Evolutionary conservation across 1,140 invertebrate genomes (phyloP).

Genomic region (Zaprionus ghesquierei): DNA sequence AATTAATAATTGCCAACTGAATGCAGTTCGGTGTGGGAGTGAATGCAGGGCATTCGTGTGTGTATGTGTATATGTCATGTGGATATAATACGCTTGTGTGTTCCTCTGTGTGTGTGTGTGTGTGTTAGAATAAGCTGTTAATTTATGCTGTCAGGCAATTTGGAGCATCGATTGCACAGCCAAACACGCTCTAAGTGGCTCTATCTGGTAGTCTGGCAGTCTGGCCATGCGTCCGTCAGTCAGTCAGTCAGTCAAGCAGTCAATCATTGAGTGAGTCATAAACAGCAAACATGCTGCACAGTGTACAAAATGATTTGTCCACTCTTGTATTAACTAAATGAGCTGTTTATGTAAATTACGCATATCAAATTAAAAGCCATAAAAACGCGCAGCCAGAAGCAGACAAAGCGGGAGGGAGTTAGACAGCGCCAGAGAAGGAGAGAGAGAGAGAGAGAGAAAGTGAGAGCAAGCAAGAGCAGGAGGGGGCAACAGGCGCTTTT

Average conservation of each 20-base stretch:
- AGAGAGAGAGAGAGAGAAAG: not conserved
- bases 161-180: conserved; percentile 15
- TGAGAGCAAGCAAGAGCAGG: not conserved
- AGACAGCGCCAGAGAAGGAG: not conserved
- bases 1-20: conserved; percentile 44
- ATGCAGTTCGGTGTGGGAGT: not conserved
- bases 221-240: not conserved
- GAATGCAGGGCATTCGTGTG: not conserved
- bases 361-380: conserved; percentile 76
- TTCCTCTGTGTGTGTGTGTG: too few species aligned
- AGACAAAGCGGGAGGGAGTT: not conserved
- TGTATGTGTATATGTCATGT: not conserved
- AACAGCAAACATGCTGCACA: conserved; percentile 1
- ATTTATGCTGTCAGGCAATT: conserved; percentile 28
- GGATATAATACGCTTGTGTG: not conserved
- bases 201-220: not conserved
- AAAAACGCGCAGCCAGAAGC: conserved; percentile 35
- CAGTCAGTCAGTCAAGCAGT: not conserved
- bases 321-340: conserved; percentile 66
- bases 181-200: not conserved
- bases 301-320: conserved; percentile 59
- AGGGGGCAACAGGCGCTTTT: conserved; percentile 5
- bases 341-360: conserved; percentile 74
- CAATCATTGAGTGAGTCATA: conserved; percentile 3
- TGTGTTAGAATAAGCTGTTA: conserved; percentile 27